These are phyloP conservation scores for Pholis gunnellus DNA, from an alignment of 2,113 vertebrate genomes.

Conservation along the genomic window DNA sequence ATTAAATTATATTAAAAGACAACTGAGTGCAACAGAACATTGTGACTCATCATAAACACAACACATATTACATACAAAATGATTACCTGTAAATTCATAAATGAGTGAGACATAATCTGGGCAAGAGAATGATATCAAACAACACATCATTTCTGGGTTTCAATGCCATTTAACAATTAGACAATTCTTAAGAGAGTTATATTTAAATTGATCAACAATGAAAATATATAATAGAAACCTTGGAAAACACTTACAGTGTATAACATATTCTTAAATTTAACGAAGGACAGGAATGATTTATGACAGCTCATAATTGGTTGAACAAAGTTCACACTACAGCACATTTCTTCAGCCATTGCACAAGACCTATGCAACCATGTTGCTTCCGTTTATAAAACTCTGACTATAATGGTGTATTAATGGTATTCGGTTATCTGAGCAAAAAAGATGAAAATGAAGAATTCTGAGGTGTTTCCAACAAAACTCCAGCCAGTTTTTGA, in stretches of 20 bases:
- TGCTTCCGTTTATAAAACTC: neutral
- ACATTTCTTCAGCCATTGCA: conserved; percentile 1
- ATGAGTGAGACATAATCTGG: neutral
- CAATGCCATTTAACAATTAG: neutral
- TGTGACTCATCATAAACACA: neutral
- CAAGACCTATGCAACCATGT: neutral
- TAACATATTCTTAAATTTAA: neutral
- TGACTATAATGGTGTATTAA: neutral
- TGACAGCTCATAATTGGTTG: neutral
- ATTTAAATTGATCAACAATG: neutral
- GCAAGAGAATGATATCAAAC: neutral
- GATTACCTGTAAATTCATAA: conserved; percentile 31
- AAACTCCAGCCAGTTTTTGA: neutral
- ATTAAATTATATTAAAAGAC: neutral
- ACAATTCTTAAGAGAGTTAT: neutral
- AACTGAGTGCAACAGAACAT: neutral
- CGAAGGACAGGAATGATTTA: neutral
- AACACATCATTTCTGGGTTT: neutral
- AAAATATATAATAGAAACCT: neutral
- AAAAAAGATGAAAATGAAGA: no score
- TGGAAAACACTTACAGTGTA: neutral
- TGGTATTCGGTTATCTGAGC: neutral
- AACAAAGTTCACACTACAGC: neutral
- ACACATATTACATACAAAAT: neutral
- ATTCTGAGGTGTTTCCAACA: neutral